Evolutionary conservation across 2,113 vertebrate species (phyloP).

Genomic region (Athene noctua): DNA sequence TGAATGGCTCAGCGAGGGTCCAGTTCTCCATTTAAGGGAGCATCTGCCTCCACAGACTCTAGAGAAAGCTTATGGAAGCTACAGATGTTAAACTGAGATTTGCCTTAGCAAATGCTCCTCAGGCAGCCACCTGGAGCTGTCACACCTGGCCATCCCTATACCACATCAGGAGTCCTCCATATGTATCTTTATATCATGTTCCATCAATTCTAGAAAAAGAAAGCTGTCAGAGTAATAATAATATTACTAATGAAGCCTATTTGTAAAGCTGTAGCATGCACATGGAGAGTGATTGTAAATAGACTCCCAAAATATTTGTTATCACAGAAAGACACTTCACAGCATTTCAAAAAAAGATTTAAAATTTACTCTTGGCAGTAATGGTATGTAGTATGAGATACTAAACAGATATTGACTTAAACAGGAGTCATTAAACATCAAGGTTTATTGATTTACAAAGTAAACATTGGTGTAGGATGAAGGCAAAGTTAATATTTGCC

Average conservation of each 20-base stretch:
- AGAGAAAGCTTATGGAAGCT: background rate
- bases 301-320: background rate
- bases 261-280: background rate
- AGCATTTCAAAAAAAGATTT: background rate
- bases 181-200: background rate
- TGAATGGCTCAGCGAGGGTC: background rate
- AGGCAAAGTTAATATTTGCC: conserved; percentile 13
- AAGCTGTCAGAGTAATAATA: background rate
- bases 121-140: background rate
- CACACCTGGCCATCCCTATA: background rate
- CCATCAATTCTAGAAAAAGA: background rate
- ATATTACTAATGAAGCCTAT: background rate
- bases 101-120: background rate
- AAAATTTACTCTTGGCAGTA: background rate
- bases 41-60: background rate
- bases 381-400: background rate
- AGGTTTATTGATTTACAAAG: background rate
- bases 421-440: background rate
- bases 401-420: background rate
- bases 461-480: conserved; percentile 6
- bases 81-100: background rate
- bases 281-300: background rate
- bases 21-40: background rate
- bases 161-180: background rate
- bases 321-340: background rate